These are phyloP conservation scores for Willisornis vidua DNA, from an alignment of 2,113 vertebrate species.

Conservation along the genomic window DNA sequence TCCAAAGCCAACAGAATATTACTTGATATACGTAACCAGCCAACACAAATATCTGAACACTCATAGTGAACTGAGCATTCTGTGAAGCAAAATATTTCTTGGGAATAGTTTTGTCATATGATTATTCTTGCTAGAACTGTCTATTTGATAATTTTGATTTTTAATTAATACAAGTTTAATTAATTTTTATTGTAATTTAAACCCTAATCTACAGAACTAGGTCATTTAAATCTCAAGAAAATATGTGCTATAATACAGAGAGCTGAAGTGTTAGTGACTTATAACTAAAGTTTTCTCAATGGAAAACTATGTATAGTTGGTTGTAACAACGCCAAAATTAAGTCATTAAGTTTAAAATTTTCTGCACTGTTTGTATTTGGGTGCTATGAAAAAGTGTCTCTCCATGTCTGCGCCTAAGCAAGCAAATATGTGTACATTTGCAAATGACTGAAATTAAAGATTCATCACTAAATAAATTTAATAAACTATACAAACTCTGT, in stretches of 20 bases:
- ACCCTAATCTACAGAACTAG: neutral
- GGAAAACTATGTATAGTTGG: neutral
- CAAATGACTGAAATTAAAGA: neutral
- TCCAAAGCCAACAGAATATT: neutral
- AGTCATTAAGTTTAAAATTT: neutral
- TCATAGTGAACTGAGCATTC: neutral
- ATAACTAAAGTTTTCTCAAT: conserved; percentile 13
- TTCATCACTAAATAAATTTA: conserved; percentile 17
- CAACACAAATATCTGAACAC: neutral
- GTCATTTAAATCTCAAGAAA: neutral
- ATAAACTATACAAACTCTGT: conserved; percentile 9
- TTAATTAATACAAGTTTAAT: conserved; percentile 19
- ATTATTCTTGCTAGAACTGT: neutral
- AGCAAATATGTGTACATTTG: neutral
- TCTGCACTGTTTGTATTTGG: neutral
- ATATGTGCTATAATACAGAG: neutral
- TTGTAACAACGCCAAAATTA: neutral
- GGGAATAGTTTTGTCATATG: neutral
- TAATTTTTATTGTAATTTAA: conserved; percentile 16
- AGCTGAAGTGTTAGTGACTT: neutral
- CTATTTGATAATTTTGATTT: neutral
- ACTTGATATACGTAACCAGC: neutral
- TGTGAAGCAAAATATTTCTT: neutral
- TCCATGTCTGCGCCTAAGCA: neutral
- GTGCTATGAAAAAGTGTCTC: neutral